A percentile compares a stretch with the other conserved stretches of the same genome.
Conservation (phyloP, 2,797 vertebrate species). For the Oryzias sinensis region DNA sequence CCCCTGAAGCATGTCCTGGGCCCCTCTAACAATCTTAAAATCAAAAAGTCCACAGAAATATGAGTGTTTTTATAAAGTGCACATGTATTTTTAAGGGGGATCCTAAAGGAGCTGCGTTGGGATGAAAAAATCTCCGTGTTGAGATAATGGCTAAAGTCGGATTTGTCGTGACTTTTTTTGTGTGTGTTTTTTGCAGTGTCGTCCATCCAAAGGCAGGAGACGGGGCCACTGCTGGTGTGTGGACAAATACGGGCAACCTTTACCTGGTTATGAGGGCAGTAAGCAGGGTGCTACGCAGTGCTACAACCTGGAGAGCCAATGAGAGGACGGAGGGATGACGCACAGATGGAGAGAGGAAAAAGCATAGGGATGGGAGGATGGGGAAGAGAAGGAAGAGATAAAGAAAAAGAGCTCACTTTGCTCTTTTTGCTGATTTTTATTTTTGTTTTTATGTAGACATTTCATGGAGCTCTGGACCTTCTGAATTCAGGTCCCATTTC, state of each 20-base stretch:
- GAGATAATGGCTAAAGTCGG: no score
- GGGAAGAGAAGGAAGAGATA: slow-evolving; percentile 22
- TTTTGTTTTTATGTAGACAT: slow-evolving; percentile 66
- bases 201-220: slow-evolving; percentile 91
- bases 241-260: slow-evolving; percentile 91
- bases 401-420: slow-evolving; percentile 35
- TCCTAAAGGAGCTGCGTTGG: slow-evolving; percentile 48
- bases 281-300: slow-evolving; percentile 86
- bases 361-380: slow-evolving; percentile 5
- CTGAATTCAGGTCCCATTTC: slow-evolving; percentile 54
- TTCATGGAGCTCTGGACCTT: slow-evolving; percentile 64
- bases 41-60: slow-evolving; percentile 26
- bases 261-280: slow-evolving; percentile 82
- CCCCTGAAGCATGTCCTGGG: slow-evolving; percentile 57
- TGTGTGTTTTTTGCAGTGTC: slow-evolving; percentile 78
- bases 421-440: slow-evolving; percentile 49
- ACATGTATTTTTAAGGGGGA: slow-evolving; percentile 14
- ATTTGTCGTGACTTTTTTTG: neutral
- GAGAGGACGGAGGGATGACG: slow-evolving; percentile 43
- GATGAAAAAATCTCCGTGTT: slow-evolving; percentile 45
- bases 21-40: slow-evolving; percentile 39
- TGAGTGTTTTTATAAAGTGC: slow-evolving; percentile 25
- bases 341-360: slow-evolving; percentile 44
- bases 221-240: slow-evolving; percentile 96
- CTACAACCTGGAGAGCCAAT: slow-evolving; percentile 81